Conservation (phyloP, 1,140 invertebrate genomes). For the Tetramorium alpestre region DNA sequence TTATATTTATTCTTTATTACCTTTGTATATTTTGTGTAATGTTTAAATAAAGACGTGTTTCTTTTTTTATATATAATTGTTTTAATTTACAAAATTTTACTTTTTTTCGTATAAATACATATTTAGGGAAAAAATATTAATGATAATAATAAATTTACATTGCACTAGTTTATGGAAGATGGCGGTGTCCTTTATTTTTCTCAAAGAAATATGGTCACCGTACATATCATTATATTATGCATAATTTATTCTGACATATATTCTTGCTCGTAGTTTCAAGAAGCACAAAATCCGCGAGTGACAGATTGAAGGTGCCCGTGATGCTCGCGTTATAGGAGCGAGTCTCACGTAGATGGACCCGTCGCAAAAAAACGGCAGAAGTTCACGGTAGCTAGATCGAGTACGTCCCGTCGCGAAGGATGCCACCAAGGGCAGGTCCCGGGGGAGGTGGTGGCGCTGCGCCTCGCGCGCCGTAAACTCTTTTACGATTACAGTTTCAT, state of each 20-base stretch:
- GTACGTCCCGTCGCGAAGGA: background rate
- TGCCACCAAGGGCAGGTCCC: background rate
- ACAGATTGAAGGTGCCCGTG: background rate
- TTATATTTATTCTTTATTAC: no score
- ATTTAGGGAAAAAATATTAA: no score
- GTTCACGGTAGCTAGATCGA: slow-evolving; percentile 15
- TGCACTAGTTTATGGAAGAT: background rate
- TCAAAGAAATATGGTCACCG: no score
- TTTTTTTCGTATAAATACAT: no score
- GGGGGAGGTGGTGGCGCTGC: slow-evolving; percentile 17
- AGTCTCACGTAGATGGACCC: background rate
- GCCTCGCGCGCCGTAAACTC: slow-evolving; percentile 77
- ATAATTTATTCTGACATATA: background rate
- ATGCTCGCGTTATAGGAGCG: background rate
- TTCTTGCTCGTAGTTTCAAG: background rate
- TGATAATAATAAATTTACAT: background rate
- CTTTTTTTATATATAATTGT: no score
- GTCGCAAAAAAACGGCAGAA: background rate
- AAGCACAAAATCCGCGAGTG: background rate
- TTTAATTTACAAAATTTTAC: no score
- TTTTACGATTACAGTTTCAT: slow-evolving; percentile 86
- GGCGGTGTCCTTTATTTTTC: no score
- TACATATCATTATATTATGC: no score
- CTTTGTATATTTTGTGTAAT: no score
- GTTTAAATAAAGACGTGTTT: no score